These are phyloP conservation scores for Oscheius sp. DNA, from an alignment of 2,888 invertebrate genomes.

Conservation along the genomic window DNA sequence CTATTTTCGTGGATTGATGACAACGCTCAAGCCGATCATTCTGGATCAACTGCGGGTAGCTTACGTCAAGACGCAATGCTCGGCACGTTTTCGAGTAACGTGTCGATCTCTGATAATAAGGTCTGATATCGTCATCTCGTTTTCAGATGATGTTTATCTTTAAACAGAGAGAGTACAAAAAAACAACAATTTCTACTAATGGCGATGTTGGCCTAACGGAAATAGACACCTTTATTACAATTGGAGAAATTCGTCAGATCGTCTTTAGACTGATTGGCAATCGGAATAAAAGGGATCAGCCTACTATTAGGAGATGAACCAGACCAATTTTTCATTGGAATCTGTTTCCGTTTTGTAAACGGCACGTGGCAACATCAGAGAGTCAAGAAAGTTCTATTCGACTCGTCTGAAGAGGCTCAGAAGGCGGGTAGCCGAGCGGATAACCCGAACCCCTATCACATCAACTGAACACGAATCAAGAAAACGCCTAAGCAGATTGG, in stretches of 20 bases:
- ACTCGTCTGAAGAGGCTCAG: no score
- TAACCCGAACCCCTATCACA: no score
- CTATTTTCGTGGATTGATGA: slow-evolving; percentile 30
- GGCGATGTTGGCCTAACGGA: background rate
- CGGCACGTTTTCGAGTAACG: background rate
- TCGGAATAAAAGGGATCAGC: slow-evolving; percentile 7
- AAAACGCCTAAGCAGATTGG: no score
- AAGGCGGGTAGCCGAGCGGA: no score
- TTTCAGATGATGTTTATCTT: background rate
- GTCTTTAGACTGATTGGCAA: background rate
- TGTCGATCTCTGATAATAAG: slow-evolving; percentile 1
- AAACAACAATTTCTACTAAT: background rate
- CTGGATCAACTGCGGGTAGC: slow-evolving; percentile 10
- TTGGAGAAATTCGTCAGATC: background rate
- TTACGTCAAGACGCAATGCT: slow-evolving; percentile 3
- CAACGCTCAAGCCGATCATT: background rate
- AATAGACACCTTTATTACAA: slow-evolving; percentile 3
- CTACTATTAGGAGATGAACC: background rate
- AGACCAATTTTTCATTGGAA: background rate
- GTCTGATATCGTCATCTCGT: background rate
- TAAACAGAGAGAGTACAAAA: background rate
- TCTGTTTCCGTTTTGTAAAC: no score
- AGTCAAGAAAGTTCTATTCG: no score
- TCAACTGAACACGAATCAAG: no score
- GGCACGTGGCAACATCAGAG: no score